Evolutionary conservation across 2,888 invertebrate genomes (phyloP).

Genomic region (Drosophila siamana): DNA sequence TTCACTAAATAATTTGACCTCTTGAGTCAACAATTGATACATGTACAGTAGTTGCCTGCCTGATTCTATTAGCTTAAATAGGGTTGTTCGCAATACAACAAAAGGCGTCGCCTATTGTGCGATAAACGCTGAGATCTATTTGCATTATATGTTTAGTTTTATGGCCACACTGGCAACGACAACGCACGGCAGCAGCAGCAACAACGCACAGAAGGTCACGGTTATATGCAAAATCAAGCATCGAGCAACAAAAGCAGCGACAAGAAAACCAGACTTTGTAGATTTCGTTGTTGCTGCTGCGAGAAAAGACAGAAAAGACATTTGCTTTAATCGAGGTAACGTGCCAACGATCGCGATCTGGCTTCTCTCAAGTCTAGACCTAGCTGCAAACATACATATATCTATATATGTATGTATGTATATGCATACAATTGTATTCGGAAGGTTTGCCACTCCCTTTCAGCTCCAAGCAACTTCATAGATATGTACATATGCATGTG

Average conservation of each 20-base stretch:
- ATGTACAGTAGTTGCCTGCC: slow-evolving; percentile 23
- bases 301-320: slow-evolving; percentile 52
- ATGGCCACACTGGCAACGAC: slow-evolving; percentile 54
- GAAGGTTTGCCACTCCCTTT: slow-evolving; percentile 52
- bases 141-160: slow-evolving; percentile 51
- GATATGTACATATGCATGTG: slow-evolving; percentile 12
- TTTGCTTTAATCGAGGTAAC: slow-evolving; percentile 76
- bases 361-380: slow-evolving; percentile 21
- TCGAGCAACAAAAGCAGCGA: slow-evolving; percentile 16
- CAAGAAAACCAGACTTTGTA: slow-evolving; percentile 65
- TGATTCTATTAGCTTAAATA: slow-evolving; percentile 71
- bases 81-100: slow-evolving; percentile 30
- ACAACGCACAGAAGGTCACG: slow-evolving; percentile 70
- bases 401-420: background rate
- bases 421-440: background rate
- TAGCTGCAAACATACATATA: background rate
- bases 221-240: slow-evolving; percentile 66
- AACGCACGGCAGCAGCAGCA: background rate
- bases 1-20: slow-evolving; percentile 78
- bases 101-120: slow-evolving; percentile 19
- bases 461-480: slow-evolving; percentile 33
- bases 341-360: slow-evolving; percentile 68
- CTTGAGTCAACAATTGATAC: slow-evolving; percentile 72
- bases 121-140: slow-evolving; percentile 38
- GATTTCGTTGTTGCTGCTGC: slow-evolving; percentile 20